Percentiles rank a stretch among this genome's conserved stretches.
phyloP scores from a whole-genome alignment of 2,888 invertebrate genomes.

The Lissonota sp. region DNA sequence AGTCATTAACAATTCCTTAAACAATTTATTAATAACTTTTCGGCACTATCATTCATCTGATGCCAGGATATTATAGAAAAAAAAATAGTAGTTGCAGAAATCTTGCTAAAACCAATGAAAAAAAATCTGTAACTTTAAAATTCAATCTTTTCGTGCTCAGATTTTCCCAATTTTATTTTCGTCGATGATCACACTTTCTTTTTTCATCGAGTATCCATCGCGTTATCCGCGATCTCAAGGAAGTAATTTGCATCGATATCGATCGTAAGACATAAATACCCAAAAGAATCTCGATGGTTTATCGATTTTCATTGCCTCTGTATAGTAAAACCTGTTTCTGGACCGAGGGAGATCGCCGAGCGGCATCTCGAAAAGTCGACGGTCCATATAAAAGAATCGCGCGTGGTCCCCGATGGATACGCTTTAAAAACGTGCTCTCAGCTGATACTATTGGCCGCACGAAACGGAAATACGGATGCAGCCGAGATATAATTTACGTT shows the following conservation, averaged over 20 bases:
- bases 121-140: too few species aligned
- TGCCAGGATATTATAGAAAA: too few species aligned
- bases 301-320: conserved; percentile 49
- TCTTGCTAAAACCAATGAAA: too few species aligned
- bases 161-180: too few species aligned
- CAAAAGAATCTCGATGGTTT: conserved; percentile 30
- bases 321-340: conserved; percentile 61
- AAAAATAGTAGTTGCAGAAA: too few species aligned
- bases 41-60: too few species aligned
- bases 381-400: conserved; percentile 36
- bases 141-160: too few species aligned
- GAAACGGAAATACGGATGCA: conserved; percentile 79
- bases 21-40: too few species aligned
- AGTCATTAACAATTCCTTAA: too few species aligned
- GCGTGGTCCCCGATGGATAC: conserved; percentile 17
- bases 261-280: conserved; percentile 27
- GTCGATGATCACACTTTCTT: neutral
- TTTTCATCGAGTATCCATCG: conserved; percentile 27
- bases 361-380: conserved; percentile 7
- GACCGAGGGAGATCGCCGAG: conserved; percentile 27
- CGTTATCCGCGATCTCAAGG: neutral
- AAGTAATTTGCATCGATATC: conserved; percentile 54
- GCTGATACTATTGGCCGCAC: conserved; percentile 18
- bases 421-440: conserved; percentile 16
- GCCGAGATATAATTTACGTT: conserved; percentile 60